Evolutionary conservation across 2,888 invertebrate genomes (phyloP).

Genomic region (Pyrrhia umbra): DNA sequence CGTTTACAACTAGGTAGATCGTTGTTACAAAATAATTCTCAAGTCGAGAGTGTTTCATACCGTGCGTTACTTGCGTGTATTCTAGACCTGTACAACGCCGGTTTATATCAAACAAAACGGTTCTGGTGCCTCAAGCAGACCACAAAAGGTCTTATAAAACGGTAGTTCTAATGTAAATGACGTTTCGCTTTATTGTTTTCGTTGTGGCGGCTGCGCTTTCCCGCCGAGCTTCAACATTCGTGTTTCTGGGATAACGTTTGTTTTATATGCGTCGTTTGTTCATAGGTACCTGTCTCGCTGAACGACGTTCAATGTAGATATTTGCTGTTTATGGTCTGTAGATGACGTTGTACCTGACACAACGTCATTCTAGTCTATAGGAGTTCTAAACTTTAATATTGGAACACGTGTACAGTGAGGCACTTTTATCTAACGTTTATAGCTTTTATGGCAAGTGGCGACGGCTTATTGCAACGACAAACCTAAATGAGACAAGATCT

Average conservation of each 20-base stretch:
- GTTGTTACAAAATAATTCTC: neutral
- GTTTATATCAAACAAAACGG: conserved; percentile 45
- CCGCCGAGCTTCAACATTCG: conserved; percentile 62
- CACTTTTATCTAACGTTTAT: neutral
- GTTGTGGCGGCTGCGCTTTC: conserved; percentile 64
- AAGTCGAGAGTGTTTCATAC: conserved; percentile 1
- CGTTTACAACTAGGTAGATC: neutral
- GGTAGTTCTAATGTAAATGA: conserved; percentile 65
- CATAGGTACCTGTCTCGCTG: conserved; percentile 23
- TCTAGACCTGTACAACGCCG: conserved; percentile 22
- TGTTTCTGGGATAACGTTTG: conserved; percentile 66
- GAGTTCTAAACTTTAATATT: conserved; percentile 5
- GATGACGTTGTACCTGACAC: conserved; percentile 36
- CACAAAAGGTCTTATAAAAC: conserved; percentile 63
- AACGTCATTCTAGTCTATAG: conserved; percentile 12
- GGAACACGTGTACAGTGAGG: neutral
- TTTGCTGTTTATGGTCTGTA: conserved; percentile 36
- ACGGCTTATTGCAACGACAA: too few species aligned
- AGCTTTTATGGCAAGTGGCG: neutral
- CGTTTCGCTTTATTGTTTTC: conserved; percentile 66
- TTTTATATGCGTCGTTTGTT: conserved; percentile 55
- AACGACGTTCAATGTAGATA: conserved; percentile 40
- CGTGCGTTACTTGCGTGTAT: conserved; percentile 21
- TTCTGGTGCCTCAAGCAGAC: conserved; percentile 38
- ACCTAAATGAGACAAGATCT: too few species aligned